Percentiles rank a stretch among this genome's conserved stretches.
phyloP scores from a whole-genome alignment of 2,888 invertebrate genomes.

The Gasteruption jaculator region DNA sequence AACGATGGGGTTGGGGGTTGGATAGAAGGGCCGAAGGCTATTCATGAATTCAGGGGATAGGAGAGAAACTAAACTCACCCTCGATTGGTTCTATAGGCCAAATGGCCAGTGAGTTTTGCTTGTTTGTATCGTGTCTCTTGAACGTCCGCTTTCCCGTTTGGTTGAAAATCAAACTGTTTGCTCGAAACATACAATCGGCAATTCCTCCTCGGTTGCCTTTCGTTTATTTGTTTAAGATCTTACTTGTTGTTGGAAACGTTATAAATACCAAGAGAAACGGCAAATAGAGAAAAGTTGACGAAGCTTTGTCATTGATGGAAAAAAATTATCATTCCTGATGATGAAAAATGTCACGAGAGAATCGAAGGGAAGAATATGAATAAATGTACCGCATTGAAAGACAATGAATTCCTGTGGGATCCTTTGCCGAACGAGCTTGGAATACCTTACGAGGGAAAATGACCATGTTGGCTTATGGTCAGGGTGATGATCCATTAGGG shows the following conservation, averaged over 20 bases:
- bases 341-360: too few relatives aligned
- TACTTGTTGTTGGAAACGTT: too few relatives aligned
- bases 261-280: too few relatives aligned
- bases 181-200: too few relatives aligned
- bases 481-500: conserved; percentile 39
- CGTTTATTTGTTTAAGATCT: too few relatives aligned
- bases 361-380: too few relatives aligned
- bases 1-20: conserved; percentile 46
- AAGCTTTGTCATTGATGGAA: too few relatives aligned
- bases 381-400: too few relatives aligned
- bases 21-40: conserved; percentile 44
- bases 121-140: conserved; percentile 13
- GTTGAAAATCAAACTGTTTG: too few relatives aligned
- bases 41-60: conserved; percentile 46
- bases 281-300: too few relatives aligned
- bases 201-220: too few relatives aligned
- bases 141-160: conserved; percentile 4
- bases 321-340: too few relatives aligned
- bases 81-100: conserved; percentile 38
- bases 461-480: conserved; percentile 40
- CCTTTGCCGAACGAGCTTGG: conserved; percentile 38
- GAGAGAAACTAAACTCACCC: conserved; percentile 42
- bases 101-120: conserved; percentile 30
- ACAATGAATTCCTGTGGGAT: conserved; percentile 45
- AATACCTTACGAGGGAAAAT: conserved; percentile 45